A percentile compares a stretch with the other conserved stretches of the same genome.
phyloP scores from a whole-genome alignment of 2,797 vertebrate species.

The Eurystomus glaucurus region DNA sequence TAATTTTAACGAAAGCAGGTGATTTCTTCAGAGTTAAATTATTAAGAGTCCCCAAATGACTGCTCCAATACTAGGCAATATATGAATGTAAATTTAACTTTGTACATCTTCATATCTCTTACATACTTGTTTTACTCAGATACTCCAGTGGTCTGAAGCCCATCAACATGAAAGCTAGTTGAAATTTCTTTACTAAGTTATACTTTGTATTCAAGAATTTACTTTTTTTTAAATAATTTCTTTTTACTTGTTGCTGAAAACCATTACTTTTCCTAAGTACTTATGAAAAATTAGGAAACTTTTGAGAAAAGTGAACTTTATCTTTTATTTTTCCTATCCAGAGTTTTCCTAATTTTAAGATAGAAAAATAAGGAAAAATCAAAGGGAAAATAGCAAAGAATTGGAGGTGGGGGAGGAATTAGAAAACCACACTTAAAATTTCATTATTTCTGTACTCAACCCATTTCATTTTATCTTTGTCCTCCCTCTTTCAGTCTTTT shows the following conservation, averaged over 20 bases:
- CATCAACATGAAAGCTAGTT: neutral
- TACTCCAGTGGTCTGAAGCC: neutral
- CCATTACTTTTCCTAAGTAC: rapidly evolving
- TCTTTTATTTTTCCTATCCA: neutral
- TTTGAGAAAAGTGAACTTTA: neutral
- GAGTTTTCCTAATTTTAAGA: neutral
- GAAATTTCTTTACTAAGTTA: neutral
- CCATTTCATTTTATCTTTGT: neutral
- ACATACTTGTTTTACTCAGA: neutral
- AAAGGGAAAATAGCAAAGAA: neutral
- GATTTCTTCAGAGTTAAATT: neutral
- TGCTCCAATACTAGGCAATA: neutral
- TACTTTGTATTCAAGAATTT: neutral
- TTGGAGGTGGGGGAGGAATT: neutral
- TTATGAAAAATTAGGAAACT: neutral
- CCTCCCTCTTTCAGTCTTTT: neutral
- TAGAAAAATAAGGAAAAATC: neutral
- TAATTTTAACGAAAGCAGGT: neutral
- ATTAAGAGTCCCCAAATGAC: neutral
- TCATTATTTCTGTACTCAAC: neutral
- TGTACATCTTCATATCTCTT: neutral
- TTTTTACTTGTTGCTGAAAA: neutral
- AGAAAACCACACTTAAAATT: neutral
- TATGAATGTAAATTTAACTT: neutral
- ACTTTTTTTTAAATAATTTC: neutral